A percentile compares a stretch with the other conserved stretches of the same genome.
Evolutionary conservation across 1,140 invertebrate genomes (phyloP).

Genomic region (Lepidostoma basale): DNA sequence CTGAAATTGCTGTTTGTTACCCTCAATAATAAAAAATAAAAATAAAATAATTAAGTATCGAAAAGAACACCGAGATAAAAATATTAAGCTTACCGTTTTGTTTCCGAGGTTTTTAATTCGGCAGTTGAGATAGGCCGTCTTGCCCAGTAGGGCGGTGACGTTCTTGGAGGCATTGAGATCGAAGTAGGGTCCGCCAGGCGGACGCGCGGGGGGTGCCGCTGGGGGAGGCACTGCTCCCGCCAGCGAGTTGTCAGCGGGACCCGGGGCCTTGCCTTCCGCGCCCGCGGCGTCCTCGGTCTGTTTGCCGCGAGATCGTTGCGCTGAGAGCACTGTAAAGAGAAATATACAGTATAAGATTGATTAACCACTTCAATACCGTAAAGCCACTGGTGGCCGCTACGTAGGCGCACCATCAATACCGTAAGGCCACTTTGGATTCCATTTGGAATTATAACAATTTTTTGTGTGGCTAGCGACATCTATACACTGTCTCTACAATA

Average conservation of each 20-base stretch:
- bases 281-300: slow-evolving; percentile 24
- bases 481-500: background rate
- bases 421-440: no score
- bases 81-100: slow-evolving; percentile 81
- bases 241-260: slow-evolving; percentile 34
- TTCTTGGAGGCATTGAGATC: slow-evolving; percentile 70
- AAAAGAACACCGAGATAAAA: no score
- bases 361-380: no score
- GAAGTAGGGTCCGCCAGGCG: slow-evolving; percentile 68
- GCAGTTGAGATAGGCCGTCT: slow-evolving; percentile 79
- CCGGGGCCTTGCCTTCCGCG: slow-evolving; percentile 23
- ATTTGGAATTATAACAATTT: no score
- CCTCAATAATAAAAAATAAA: no score
- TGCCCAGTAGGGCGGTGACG: slow-evolving; percentile 76
- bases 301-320: slow-evolving; percentile 44
- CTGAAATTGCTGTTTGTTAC: no score
- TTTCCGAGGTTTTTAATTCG: slow-evolving; percentile 79
- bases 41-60: no score
- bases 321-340: slow-evolving; percentile 43
- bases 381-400: no score
- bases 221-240: slow-evolving; percentile 38
- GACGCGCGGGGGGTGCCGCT: slow-evolving; percentile 28
- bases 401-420: no score
- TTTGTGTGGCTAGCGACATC: no score
- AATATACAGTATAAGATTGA: slow-evolving; percentile 13